phyloP scores from a whole-genome alignment of 2,113 vertebrate genomes.

The Tonatia bakeri region DNA sequence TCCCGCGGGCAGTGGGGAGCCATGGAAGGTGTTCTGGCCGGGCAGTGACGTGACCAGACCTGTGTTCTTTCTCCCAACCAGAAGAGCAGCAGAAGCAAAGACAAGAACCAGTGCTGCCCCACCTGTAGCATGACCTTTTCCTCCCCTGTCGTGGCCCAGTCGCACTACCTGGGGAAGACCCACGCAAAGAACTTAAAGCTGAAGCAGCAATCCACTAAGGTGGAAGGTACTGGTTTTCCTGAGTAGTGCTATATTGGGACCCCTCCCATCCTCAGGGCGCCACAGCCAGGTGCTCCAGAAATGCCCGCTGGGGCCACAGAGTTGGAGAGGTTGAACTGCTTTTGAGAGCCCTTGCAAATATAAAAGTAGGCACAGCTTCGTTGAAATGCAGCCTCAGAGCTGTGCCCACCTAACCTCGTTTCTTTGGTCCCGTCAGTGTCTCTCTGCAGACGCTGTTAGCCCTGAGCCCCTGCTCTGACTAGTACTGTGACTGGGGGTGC shows the following conservation, averaged over 20 bases:
- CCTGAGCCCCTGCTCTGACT: conserved; percentile 29
- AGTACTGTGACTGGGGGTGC: not conserved
- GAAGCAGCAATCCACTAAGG: conserved; percentile 84
- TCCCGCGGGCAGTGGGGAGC: conserved; percentile 47
- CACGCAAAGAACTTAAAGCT: conserved; percentile 94
- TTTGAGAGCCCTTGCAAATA: conserved; percentile 29
- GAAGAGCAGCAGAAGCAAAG: conserved; percentile 84
- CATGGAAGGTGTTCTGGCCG: conserved; percentile 43
- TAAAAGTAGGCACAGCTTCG: not conserved
- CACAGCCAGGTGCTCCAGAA: conserved; percentile 25
- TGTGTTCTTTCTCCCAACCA: conserved; percentile 79
- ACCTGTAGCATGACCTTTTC: conserved; percentile 97
- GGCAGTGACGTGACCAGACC: conserved; percentile 61
- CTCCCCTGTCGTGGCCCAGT: conserved; percentile 91
- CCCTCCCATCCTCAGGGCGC: conserved; percentile 19
- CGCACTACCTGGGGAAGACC: conserved; percentile 96
- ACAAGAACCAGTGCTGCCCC: conserved; percentile 91
- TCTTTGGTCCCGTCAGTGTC: conserved; percentile 18
- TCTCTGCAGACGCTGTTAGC: conserved; percentile 19
- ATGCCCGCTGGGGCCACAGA: conserved; percentile 25
- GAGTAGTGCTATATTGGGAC: conserved; percentile 62
- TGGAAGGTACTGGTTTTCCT: conserved; percentile 82
- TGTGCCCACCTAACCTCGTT: conserved; percentile 12
- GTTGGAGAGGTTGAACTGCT: conserved; percentile 9
- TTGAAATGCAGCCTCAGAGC: not conserved